phyloP scores from a whole-genome alignment of 2,797 vertebrate genomes.

The Microctenopoma steveboyesi region DNA sequence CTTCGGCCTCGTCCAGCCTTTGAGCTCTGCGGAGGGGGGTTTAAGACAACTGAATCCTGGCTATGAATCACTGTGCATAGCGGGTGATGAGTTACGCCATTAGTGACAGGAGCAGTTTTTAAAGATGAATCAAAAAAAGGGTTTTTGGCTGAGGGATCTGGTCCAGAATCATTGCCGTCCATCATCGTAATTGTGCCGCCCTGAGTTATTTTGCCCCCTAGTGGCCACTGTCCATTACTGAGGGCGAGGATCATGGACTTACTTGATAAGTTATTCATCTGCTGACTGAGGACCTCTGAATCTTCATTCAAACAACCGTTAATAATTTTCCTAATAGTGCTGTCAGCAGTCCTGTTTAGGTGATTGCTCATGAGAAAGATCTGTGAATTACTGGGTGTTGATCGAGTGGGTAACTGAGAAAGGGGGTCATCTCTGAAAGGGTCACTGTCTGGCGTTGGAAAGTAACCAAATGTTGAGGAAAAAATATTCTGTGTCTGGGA shows the following conservation, averaged over 20 bases:
- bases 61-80: slow-evolving; percentile 71
- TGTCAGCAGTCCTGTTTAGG: slow-evolving; percentile 71
- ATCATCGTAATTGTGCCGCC: slow-evolving; percentile 83
- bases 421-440: slow-evolving; percentile 95
- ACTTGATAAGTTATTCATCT: slow-evolving; percentile 90
- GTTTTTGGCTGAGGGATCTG: slow-evolving; percentile 75
- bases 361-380: slow-evolving; percentile 75
- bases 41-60: slow-evolving; percentile 92
- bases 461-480: slow-evolving; percentile 89
- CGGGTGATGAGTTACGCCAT: slow-evolving; percentile 77
- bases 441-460: slow-evolving; percentile 91
- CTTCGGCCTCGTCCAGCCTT: slow-evolving; percentile 93
- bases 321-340: slow-evolving; percentile 63
- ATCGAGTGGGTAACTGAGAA: slow-evolving; percentile 74
- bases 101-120: slow-evolving; percentile 78
- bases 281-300: slow-evolving; percentile 82
- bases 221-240: slow-evolving; percentile 87
- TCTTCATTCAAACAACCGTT: slow-evolving; percentile 82
- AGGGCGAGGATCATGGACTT: slow-evolving; percentile 86
- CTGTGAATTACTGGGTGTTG: slow-evolving; percentile 72
- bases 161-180: slow-evolving; percentile 82
- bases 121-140: slow-evolving; percentile 84
- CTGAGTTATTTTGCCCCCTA: slow-evolving; percentile 79
- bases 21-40: slow-evolving; percentile 92
- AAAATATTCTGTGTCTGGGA: slow-evolving; percentile 85